phyloP scores from a whole-genome alignment of 2,797 vertebrate species.

The Mus spretus region DNA sequence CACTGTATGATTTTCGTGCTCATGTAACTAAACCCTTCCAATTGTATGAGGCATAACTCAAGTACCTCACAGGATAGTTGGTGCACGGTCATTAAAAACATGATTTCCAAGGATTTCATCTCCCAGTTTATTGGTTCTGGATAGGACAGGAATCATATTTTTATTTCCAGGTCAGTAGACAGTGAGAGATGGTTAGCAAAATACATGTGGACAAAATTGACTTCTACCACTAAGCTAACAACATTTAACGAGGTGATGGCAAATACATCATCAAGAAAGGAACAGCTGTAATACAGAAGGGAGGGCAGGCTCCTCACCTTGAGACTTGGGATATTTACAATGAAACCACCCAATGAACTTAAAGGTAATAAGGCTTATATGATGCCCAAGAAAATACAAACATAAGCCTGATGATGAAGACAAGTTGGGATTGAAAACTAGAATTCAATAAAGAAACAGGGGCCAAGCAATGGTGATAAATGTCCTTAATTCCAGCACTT shows the following conservation, averaged over 20 bases:
- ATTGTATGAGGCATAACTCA: conserved; percentile 20
- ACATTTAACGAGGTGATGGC: neutral
- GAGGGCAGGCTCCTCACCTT: neutral
- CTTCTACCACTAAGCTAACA: neutral
- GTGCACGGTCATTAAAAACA: neutral
- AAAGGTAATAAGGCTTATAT: neutral
- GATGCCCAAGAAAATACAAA: neutral
- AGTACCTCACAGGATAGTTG: neutral
- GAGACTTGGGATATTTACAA: neutral
- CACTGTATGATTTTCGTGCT: neutral
- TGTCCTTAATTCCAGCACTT: neutral
- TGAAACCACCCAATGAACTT: neutral
- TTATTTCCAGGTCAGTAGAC: neutral
- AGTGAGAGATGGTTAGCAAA: neutral
- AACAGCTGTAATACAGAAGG: neutral
- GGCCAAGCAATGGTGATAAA: too few species aligned
- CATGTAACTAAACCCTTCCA: neutral
- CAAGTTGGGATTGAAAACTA: neutral
- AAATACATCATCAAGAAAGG: neutral
- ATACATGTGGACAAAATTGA: neutral
- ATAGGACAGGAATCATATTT: neutral
- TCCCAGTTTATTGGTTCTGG: neutral
- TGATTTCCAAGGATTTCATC: neutral
- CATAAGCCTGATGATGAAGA: neutral
- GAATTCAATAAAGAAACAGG: neutral